These are phyloP conservation scores for Amphiprion clarkii DNA, from an alignment of 2,797 vertebrate genomes.

Conservation along the genomic window DNA sequence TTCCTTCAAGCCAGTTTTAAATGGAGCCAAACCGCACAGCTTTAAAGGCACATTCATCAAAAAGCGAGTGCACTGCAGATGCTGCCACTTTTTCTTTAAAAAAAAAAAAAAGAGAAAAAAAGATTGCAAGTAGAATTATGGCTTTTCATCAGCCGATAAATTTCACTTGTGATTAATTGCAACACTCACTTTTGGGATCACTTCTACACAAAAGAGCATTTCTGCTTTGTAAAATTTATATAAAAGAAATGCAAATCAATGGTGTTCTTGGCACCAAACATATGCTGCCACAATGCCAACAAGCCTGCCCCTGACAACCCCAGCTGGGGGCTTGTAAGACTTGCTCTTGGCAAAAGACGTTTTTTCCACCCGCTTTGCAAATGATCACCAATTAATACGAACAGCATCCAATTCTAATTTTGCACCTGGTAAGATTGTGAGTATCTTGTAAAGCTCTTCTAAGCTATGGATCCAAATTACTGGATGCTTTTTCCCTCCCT, in stretches of 20 bases:
- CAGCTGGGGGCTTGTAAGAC: conserved; percentile 91
- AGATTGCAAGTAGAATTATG: conserved; percentile 88
- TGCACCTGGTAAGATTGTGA: conserved; percentile 88
- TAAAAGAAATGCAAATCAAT: conserved; percentile 92
- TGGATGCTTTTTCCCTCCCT: conserved; percentile 41
- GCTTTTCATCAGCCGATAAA: conserved; percentile 92
- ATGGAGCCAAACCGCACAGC: conserved; percentile 87
- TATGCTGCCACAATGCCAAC: conserved; percentile 91
- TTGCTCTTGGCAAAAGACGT: conserved; percentile 89
- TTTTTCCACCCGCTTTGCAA: conserved; percentile 89
- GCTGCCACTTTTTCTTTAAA: conserved; percentile 84
- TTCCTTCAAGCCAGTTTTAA: conserved; percentile 87
- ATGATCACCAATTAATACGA: conserved; percentile 92
- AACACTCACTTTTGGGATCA: conserved; percentile 90
- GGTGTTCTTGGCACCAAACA: conserved; percentile 92
- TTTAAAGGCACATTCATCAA: conserved; percentile 91
- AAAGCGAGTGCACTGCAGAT: conserved; percentile 86
- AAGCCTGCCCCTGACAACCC: conserved; percentile 90
- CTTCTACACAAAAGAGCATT: conserved; percentile 90
- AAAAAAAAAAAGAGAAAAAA: conserved; percentile 48
- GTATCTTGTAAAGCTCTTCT: conserved; percentile 76
- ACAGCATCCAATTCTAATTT: conserved; percentile 88
- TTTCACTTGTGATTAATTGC: conserved; percentile 93
- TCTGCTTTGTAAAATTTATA: conserved; percentile 90
- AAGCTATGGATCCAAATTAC: conserved; percentile 76